Evolutionary conservation across 2,797 vertebrate species (phyloP).

Genomic region (Gobio occitaniae): DNA sequence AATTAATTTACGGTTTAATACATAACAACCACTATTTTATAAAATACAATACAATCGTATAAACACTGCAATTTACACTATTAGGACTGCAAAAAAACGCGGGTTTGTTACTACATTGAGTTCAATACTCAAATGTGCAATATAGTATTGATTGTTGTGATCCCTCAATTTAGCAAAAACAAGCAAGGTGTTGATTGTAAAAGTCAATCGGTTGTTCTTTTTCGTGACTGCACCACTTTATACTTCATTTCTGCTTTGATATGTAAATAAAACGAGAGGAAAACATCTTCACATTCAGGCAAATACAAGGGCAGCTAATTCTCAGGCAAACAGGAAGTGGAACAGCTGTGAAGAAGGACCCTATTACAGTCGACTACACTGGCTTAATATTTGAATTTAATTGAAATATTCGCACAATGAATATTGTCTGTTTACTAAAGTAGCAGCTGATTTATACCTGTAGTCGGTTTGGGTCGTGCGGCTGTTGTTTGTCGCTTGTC

Average conservation of each 20-base stretch:
- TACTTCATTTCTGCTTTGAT: not conserved
- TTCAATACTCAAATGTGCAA: too few species aligned
- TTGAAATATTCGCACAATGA: not conserved
- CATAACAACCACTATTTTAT: not conserved
- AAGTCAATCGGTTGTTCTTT: not conserved
- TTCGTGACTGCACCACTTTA: not conserved
- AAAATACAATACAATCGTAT: not conserved
- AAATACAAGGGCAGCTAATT: slow-evolving; percentile 27
- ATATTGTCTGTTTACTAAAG: not conserved
- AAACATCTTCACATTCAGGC: slow-evolving; percentile 28
- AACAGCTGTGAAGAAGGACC: slow-evolving; percentile 12
- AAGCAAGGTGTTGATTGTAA: not conserved
- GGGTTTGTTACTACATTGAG: not conserved
- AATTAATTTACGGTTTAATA: not conserved
- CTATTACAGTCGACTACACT: not conserved
- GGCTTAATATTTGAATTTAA: not conserved
- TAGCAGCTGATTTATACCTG: not conserved
- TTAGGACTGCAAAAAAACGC: too few species aligned
- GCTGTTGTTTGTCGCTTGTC: slow-evolving; percentile 7
- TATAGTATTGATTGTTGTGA: not conserved
- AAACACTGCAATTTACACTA: not conserved
- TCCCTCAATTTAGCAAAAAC: not conserved
- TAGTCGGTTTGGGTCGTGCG: not conserved
- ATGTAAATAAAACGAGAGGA: not conserved
- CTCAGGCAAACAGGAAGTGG: slow-evolving; percentile 23